Percentiles rank a stretch among this genome's conserved stretches.
These are phyloP conservation scores for Euzetes globulus DNA, from an alignment of 2,888 invertebrate species.

Conservation along the genomic window DNA sequence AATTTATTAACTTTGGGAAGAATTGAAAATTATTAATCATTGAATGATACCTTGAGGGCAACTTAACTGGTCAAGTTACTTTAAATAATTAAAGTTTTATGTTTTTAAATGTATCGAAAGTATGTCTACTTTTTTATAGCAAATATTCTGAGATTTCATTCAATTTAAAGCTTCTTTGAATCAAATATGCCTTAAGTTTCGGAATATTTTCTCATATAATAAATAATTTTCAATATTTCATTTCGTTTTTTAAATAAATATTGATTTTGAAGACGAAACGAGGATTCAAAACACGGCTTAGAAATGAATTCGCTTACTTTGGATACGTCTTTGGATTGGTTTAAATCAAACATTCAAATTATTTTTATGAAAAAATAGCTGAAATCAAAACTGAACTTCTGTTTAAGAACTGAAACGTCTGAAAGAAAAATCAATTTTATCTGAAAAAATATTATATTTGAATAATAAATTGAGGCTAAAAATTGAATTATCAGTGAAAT, in stretches of 20 bases:
- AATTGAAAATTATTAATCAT: no score
- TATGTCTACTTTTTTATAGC: no score
- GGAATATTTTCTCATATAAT: not conserved
- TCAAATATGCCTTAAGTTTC: no score
- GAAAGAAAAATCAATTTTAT: not conserved
- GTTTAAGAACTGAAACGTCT: not conserved
- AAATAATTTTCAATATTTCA: not conserved
- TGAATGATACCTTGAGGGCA: no score
- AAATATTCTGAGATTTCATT: no score
- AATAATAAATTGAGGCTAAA: constrained; percentile 11
- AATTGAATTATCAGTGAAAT: constrained; percentile 5
- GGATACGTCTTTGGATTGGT: not conserved
- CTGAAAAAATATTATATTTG: constrained; percentile 1
- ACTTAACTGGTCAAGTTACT: no score
- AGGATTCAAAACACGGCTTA: not conserved
- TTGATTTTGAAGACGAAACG: not conserved
- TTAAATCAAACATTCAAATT: constrained; percentile 6
- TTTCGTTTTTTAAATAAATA: not conserved
- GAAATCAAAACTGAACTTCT: not conserved
- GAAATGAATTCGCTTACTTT: not conserved
- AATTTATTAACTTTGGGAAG: no score
- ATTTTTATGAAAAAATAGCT: not conserved
- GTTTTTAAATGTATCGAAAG: no score
- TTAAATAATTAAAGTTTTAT: no score
- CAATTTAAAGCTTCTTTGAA: no score